Evolutionary conservation across 2,888 invertebrate genomes (phyloP).

Genomic region (Cryptophagus acutangulus): DNA sequence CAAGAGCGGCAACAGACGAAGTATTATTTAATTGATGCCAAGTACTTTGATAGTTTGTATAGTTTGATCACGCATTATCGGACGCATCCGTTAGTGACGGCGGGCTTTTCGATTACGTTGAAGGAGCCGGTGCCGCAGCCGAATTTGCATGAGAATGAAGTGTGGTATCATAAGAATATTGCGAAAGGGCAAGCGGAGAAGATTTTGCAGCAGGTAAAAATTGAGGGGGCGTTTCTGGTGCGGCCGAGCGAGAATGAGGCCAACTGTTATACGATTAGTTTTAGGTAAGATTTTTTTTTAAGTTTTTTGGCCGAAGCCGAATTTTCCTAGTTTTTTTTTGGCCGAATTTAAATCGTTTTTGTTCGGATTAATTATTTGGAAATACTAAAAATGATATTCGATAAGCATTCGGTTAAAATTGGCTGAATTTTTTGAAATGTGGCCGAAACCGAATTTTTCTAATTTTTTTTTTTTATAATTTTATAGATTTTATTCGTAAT

Average conservation of each 20-base stretch:
- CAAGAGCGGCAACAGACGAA: conserved; percentile 84
- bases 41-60: conserved; percentile 87
- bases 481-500: too few relatives aligned
- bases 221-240: conserved; percentile 93
- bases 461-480: too few relatives aligned
- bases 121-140: conserved; percentile 92
- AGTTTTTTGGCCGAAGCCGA: neutral
- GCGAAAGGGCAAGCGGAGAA: conserved; percentile 83
- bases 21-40: conserved; percentile 84
- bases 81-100: conserved; percentile 77
- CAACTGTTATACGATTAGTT: conserved; percentile 88
- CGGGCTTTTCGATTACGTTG: conserved; percentile 83
- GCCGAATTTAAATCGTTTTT: too few relatives aligned
- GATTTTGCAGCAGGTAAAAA: conserved; percentile 73
- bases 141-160: conserved; percentile 87
- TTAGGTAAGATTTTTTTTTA: conserved; percentile 57
- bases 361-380: too few relatives aligned
- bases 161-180: conserved; percentile 86
- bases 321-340: neutral
- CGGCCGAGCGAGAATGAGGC: conserved; percentile 83
- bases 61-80: conserved; percentile 88
- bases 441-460: too few relatives aligned
- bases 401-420: too few relatives aligned
- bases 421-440: too few relatives aligned
- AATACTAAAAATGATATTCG: too few relatives aligned